Evolutionary conservation across 2,797 vertebrate genomes (phyloP).

Genomic region (Sebastes oblongus): DNA sequence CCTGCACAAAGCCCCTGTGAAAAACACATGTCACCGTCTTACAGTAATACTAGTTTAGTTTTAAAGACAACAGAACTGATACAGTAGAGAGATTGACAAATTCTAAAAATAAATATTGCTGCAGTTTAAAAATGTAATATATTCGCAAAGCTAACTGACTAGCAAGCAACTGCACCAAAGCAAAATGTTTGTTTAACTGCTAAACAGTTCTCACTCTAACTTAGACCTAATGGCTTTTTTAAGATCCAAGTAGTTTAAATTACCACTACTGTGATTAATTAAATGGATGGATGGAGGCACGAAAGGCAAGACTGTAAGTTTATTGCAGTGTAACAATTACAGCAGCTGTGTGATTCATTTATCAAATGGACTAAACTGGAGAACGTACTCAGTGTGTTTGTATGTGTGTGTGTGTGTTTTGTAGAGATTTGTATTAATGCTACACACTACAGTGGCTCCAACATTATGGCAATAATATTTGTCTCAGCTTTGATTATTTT

Average conservation of each 20-base stretch:
- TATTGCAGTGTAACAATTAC: neutral
- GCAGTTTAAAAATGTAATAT: neutral
- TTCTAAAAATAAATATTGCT: neutral
- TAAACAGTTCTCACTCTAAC: neutral
- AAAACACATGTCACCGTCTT: neutral
- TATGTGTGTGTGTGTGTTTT: neutral
- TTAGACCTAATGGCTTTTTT: neutral
- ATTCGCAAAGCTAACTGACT: neutral
- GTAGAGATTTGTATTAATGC: neutral
- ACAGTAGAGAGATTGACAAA: neutral
- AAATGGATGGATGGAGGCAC: neutral
- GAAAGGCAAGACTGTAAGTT: neutral
- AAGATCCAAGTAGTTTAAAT: neutral
- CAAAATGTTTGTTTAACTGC: neutral
- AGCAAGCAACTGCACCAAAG: neutral
- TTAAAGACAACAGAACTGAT: neutral
- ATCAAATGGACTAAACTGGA: slow-evolving; percentile 5
- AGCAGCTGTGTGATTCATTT: neutral
- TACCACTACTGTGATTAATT: neutral
- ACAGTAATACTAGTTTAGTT: neutral
- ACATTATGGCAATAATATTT: neutral
- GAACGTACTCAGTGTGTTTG: neutral
- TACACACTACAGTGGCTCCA: neutral
- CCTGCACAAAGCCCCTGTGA: neutral
- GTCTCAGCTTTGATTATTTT: slow-evolving; percentile 45